These are phyloP conservation scores for Cantharis rufa DNA, from an alignment of 2,888 invertebrate species.

Conservation along the genomic window DNA sequence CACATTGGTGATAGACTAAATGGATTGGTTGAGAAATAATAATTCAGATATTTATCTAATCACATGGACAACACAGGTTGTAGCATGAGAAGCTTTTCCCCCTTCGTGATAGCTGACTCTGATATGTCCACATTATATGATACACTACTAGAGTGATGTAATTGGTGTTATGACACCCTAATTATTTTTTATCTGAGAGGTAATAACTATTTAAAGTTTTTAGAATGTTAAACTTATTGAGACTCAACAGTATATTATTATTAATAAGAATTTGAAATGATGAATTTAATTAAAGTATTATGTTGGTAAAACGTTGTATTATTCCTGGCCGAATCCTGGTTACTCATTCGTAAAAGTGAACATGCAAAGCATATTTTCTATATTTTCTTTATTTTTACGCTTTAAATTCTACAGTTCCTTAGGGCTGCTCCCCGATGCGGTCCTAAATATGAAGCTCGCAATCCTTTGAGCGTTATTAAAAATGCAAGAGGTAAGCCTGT, in stretches of 20 bases:
- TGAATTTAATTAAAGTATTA: not conserved
- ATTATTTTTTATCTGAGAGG: no score
- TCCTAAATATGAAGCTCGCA: not conserved
- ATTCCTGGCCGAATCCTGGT: not conserved
- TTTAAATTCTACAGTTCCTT: not conserved
- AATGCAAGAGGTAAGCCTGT: not conserved
- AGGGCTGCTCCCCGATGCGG: not conserved
- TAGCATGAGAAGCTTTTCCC: no score
- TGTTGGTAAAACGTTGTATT: not conserved
- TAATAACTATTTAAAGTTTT: no score
- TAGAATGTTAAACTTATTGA: no score
- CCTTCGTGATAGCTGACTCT: no score
- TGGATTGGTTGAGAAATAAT: no score
- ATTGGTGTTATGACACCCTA: no score
- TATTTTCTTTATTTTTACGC: not conserved
- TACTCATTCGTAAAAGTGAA: not conserved
- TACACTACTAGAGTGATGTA: no score
- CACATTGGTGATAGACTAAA: no score
- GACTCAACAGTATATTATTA: not conserved
- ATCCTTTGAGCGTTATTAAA: not conserved
- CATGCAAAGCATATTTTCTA: not conserved
- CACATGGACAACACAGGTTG: no score
- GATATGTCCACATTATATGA: no score
- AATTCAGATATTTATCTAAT: no score
- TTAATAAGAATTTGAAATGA: not conserved